Evolutionary conservation across 2,888 invertebrate species (phyloP), one percentile per base, ranked within the genome.

Genomic region (Zaprionus obscuricornis): DNA sequence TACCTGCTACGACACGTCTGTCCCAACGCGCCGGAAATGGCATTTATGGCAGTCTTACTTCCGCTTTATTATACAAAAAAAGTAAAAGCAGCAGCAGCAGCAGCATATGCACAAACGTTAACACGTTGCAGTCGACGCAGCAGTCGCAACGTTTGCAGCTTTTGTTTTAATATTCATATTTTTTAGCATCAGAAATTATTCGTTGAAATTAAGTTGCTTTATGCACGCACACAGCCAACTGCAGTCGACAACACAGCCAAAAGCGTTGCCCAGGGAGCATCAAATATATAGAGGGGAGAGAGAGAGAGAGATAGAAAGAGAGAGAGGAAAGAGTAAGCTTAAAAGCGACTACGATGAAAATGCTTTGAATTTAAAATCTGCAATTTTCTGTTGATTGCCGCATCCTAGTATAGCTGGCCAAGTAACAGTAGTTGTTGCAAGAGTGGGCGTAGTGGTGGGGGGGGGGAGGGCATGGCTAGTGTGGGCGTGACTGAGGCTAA

Each of bases 331-430:
- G 69, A 72, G 51, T 46, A 26, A 74, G 75, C 70, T 77, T 73
- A 77, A 81, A 73, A 77, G 71, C 64, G 64, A 71, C 66, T 62
- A 52, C 68, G 49, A 43, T 59, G 66, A 85, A 69, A 85, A 85
- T 84, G 86, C 76, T 82, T 85, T 83, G 82, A 83, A 83, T 83
- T 86, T 86, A 86, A 77, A 83, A 86, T 83, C 86, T 86, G 86
- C 82, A 83, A 84, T 83, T 86, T 83, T 84, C 75, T 70, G 82
- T 83, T 83, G 82, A 83, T 83, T 83, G 86, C 86, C 75, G 68
- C 77, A 82, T 63, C 75, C 71, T 66, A 37, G 64, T 52, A 54
- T 33, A 56, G 43, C 26, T 31, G 3, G 47, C 29, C 31, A 39
- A 14, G 31, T 11, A 16, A 47, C 34, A 43, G 45, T 42, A 42